phyloP scores from a whole-genome alignment of 1,140 invertebrate genomes.

The Drosophila tropicalis region DNA sequence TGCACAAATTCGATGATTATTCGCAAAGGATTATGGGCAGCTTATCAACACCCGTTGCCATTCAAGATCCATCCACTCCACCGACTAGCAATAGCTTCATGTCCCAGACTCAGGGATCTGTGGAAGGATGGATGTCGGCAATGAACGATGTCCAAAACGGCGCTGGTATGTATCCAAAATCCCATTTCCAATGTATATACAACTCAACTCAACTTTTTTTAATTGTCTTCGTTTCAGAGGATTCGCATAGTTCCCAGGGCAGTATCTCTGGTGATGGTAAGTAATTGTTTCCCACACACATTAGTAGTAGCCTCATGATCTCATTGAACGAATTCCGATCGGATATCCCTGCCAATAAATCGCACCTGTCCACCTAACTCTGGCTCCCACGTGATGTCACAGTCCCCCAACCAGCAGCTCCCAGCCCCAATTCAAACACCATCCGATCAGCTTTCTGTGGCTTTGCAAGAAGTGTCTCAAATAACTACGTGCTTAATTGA shows the following conservation, averaged over 20 bases:
- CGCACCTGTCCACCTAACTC: slow-evolving; percentile 4
- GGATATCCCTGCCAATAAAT: slow-evolving; percentile 9
- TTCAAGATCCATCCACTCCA: slow-evolving; percentile 37
- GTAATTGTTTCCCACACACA: slow-evolving; percentile 20
- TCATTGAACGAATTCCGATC: not conserved
- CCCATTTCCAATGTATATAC: not conserved
- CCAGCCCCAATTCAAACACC: slow-evolving; percentile 23
- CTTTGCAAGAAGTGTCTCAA: slow-evolving; percentile 54
- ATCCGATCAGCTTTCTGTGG: slow-evolving; percentile 56
- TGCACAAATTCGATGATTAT: slow-evolving; percentile 64
- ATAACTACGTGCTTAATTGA: slow-evolving; percentile 63
- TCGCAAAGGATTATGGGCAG: slow-evolving; percentile 41
- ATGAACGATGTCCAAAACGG: slow-evolving; percentile 65
- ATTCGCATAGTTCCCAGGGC: slow-evolving; percentile 78
- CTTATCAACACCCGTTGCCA: slow-evolving; percentile 25
- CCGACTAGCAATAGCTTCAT: slow-evolving; percentile 47
- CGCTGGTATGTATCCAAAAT: slow-evolving; percentile 45
- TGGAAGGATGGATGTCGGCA: slow-evolving; percentile 70
- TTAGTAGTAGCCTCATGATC: not conserved
- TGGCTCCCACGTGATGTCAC: slow-evolving; percentile 18
- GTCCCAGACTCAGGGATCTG: slow-evolving; percentile 59
- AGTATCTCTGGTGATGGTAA: slow-evolving; percentile 80
- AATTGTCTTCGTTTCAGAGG: slow-evolving; percentile 54
- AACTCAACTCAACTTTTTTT: not conserved
- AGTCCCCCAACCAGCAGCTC: not conserved